Base-by-base conservation (phyloP, 2,888 invertebrate genomes). In the Drosophila monieri region DNA sequence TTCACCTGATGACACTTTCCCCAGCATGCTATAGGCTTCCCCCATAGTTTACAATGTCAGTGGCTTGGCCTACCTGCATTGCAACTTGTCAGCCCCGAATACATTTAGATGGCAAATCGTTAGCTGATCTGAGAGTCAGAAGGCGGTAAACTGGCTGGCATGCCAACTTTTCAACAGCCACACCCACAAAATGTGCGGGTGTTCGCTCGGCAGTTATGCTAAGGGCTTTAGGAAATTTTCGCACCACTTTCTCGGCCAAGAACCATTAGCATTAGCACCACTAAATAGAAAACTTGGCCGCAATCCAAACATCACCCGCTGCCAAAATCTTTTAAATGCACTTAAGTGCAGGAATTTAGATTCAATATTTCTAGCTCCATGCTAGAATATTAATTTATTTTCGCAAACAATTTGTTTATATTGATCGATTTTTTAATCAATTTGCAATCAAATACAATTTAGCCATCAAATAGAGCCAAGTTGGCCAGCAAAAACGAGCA, bases 181-280 rank as follows among this genome's bases (percentile, higher is more conserved):
- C 49, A 35, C 64, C 62, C 62, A 61, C 60, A 37, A 46, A 27
- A 27, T 27, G 25, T 25, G 25, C n/a, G 35, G 53, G 47, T 27
- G 27, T 27, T 3, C 9, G 3, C 37, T 57, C 37, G 44, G n/a
- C 48, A 62, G 49, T 15, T 48, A 10, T 10, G 49, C 14, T 2
- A 32, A 15, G 10, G 39, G 43, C 47, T 46, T 12, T 27, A 14
- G 9, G 32, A 32, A 58, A 46, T 72, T 61, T 76, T 58, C 46
- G 25, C 67, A 49, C 44, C 23, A 52, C 41, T 49, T 61, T n/a
- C 8, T 14, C 14, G 25, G 62, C 57, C 69, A 68, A 66, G 58
- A 77, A 65, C 87, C 78, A 86, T 86, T 86, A 80, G 87, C 80
- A 72, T 73, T 77, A 72, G 71, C 69, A 71, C 55, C 69, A 68